Conservation (phyloP, 2,888 invertebrate genomes). For the Tubulanus polymorphus region DNA sequence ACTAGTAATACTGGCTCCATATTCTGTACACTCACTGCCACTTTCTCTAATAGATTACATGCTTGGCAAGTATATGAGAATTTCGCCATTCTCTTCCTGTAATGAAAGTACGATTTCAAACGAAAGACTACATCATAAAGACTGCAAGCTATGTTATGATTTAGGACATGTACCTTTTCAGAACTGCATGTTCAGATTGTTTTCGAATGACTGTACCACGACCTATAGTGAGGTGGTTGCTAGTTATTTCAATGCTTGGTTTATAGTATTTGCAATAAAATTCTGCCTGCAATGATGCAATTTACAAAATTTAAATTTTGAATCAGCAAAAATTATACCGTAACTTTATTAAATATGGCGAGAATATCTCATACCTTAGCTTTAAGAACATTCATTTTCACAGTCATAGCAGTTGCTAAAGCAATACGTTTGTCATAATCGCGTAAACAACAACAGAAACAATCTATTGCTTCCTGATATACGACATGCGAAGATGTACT, state of each 20-base stretch:
- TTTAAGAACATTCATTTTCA: constrained; percentile 69
- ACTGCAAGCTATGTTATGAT: too few relatives aligned
- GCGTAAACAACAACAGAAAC: constrained; percentile 78
- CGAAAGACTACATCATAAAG: background rate
- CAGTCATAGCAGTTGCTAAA: constrained; percentile 63
- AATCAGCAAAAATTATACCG: too few relatives aligned
- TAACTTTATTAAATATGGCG: too few relatives aligned
- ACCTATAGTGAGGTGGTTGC: constrained; percentile 66
- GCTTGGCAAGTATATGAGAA: constrained; percentile 48
- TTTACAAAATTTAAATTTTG: too few relatives aligned
- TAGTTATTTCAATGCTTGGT: constrained; percentile 66
- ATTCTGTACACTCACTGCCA: constrained; percentile 76
- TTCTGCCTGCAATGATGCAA: constrained; percentile 67
- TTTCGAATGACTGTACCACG: constrained; percentile 61
- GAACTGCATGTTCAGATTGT: too few relatives aligned
- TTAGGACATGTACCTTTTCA: too few relatives aligned
- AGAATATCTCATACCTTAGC: constrained; percentile 37
- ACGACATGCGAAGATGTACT: constrained; percentile 57
- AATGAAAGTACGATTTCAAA: constrained; percentile 1
- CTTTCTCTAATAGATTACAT: constrained; percentile 67
- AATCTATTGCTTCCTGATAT: constrained; percentile 77
- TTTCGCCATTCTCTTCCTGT: constrained; percentile 1
- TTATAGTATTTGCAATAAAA: constrained; percentile 75
- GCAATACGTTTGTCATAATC: constrained; percentile 59
- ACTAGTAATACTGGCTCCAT: constrained; percentile 90